These are phyloP conservation scores for Takifugu flavidus DNA, from an alignment of 2,113 vertebrate genomes.

Conservation along the genomic window DNA sequence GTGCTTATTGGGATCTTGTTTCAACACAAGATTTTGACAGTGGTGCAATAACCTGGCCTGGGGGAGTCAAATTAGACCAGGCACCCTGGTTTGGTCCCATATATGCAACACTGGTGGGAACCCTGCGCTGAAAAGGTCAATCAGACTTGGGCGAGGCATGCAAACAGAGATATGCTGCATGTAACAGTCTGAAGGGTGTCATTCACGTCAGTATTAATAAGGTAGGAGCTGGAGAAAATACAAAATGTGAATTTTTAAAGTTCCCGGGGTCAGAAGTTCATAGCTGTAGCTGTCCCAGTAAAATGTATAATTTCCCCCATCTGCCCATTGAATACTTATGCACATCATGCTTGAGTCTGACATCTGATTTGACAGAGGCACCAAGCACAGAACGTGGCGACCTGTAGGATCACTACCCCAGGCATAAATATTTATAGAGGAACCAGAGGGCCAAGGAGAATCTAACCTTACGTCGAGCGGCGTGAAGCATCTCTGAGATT, in stretches of 20 bases:
- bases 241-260: slow-evolving; percentile 21
- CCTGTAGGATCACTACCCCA: slow-evolving; percentile 51
- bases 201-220: not conserved
- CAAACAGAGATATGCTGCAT: slow-evolving; percentile 4
- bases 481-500: slow-evolving; percentile 18
- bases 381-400: slow-evolving; percentile 42
- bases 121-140: too few species aligned
- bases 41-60: too few species aligned
- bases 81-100: not conserved
- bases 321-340: slow-evolving; percentile 58
- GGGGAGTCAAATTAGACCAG: too few species aligned
- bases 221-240: not conserved
- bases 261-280: slow-evolving; percentile 29
- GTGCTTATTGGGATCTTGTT: too few species aligned
- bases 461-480: slow-evolving; percentile 51
- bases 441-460: slow-evolving; percentile 53
- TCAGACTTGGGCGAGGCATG: not conserved
- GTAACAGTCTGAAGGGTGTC: not conserved
- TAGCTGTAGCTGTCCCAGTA: slow-evolving; percentile 27
- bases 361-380: slow-evolving; percentile 63
- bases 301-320: slow-evolving; percentile 53
- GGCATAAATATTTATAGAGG: slow-evolving; percentile 66
- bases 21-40: too few species aligned
- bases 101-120: too few species aligned
- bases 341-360: slow-evolving; percentile 55